Percentiles rank a stretch among this genome's conserved stretches.
Conservation (phyloP, 1,140 invertebrate genomes). For the Brachionus asplanchnoidis region DNA sequence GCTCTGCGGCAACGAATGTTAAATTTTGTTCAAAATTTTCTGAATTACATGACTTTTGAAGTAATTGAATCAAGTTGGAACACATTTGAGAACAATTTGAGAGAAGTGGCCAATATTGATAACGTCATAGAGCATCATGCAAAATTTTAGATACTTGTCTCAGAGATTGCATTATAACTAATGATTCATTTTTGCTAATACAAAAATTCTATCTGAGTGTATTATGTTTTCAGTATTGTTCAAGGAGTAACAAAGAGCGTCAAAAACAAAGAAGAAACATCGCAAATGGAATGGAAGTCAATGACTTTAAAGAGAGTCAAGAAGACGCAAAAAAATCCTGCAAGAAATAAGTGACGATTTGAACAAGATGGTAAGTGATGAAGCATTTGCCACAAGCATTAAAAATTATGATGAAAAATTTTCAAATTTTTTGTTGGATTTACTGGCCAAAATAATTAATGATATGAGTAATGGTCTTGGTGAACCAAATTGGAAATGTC, state of each 20-base stretch:
- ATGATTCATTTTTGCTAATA: slow-evolving; percentile 73
- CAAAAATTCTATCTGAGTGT: slow-evolving; percentile 76
- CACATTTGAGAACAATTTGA: slow-evolving; percentile 61
- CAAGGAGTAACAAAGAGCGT: slow-evolving; percentile 47
- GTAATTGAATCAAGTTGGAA: slow-evolving; percentile 91
- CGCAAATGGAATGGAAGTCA: slow-evolving; percentile 29
- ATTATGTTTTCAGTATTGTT: slow-evolving; percentile 72
- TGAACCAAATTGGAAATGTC: slow-evolving; percentile 35
- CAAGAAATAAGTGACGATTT: slow-evolving; percentile 33
- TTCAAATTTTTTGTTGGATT: slow-evolving; percentile 7
- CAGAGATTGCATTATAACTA: slow-evolving; percentile 90
- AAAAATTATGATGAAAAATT: slow-evolving; percentile 29
- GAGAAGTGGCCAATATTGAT: slow-evolving; percentile 69
- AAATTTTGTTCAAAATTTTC: slow-evolving; percentile 89
- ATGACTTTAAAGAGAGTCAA: slow-evolving; percentile 24
- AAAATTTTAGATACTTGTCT: slow-evolving; percentile 82
- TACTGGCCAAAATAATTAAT: slow-evolving; percentile 1
- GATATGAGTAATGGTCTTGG: slow-evolving; percentile 40
- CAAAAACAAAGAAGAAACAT: slow-evolving; percentile 28
- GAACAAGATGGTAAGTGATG: slow-evolving; percentile 26
- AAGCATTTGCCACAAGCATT: background rate
- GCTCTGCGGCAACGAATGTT: slow-evolving; percentile 90
- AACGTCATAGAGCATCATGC: slow-evolving; percentile 80
- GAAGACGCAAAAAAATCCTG: background rate
- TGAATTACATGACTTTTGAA: slow-evolving; percentile 97